Base-by-base conservation (phyloP, 1,140 invertebrate species). In the Drosophila tristis region DNA sequence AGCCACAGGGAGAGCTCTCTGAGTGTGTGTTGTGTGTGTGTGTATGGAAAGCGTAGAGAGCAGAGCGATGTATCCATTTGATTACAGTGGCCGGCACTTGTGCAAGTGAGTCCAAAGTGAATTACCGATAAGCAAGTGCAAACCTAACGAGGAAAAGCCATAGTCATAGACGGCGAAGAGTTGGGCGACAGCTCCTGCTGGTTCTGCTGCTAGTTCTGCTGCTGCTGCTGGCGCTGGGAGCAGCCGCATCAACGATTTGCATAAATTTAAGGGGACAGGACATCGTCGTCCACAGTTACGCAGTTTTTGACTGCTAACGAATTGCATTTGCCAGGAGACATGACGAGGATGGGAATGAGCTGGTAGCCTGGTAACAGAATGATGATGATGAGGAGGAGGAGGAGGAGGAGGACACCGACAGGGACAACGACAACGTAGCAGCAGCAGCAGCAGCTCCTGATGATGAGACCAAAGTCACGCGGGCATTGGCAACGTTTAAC, bases 221-320 rank as follows among this genome's bases (percentile, higher is more conserved):
- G 11, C 35, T 39, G n/a, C n/a, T n/a, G n/a, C n/a, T n/a, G n/a
- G n/a, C n/a, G 43, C 44, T 39, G 62, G 31, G 53, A 54, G 51
- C 62, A 39, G 72, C 23, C 62, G 60, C 77, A 65, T 42, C 65
- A 65, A 73, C 82, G 84, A 87, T 87, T 87, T 87, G 82, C 82
- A 87, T 87, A 87, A 79, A 87, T 87, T 87, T 66, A 67, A 71
- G 70, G 58, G 79, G 65, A 72, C 65, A 63, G 71, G 71, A 74
- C 70, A 74, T 44, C 62, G 64, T 61, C 49, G 78, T 66, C 53
- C 50, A 48, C 56, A 31, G 59, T 58, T 63, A 81, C 82, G 74
- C 82, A 82, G 78, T 87, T 86, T 87, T 86, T 78, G 64, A 73
- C 51, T 53, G 82, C 78, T 87, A 86, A 86, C 81, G 82, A 87